Percentiles rank a stretch among this genome's conserved stretches.
These are phyloP conservation scores for Teleogryllus occipitalis DNA, from an alignment of 1,140 invertebrate genomes.

Conservation along the genomic window DNA sequence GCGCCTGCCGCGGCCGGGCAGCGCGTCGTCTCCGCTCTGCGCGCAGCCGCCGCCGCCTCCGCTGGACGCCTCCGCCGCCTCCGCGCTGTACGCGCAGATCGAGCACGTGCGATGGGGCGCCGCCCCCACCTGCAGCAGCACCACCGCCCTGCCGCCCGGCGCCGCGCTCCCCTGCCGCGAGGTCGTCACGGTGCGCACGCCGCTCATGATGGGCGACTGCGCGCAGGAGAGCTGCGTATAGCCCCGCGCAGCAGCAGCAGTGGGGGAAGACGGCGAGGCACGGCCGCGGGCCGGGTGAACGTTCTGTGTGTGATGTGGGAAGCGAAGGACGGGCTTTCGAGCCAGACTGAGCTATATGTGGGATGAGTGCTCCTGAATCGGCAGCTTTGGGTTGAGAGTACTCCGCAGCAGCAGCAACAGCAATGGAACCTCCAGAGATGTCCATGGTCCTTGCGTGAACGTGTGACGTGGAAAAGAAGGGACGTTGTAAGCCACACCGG, in stretches of 20 bases:
- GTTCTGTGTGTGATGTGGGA: not conserved
- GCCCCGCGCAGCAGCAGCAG: too few species aligned
- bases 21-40: not conserved
- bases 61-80: not conserved
- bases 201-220: not conserved
- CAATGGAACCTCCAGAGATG: too few species aligned
- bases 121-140: too few species aligned
- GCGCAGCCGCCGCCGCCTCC: too few species aligned
- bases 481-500: too few species aligned
- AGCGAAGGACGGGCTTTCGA: not conserved
- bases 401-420: not conserved
- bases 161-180: not conserved
- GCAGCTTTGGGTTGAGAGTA: not conserved
- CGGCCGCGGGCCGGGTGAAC: not conserved
- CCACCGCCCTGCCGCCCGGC: too few species aligned
- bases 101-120: too few species aligned
- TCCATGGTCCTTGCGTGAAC: too few species aligned
- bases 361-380: not conserved
- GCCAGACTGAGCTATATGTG: not conserved
- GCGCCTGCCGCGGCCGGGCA: not conserved
- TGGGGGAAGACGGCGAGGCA: not conserved
- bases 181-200: not conserved
- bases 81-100: not conserved
- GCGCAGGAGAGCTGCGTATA: not conserved
- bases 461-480: too few species aligned